Evolutionary conservation across 2,797 vertebrate species (phyloP).

Genomic region (Pelodytes ibericus): DNA sequence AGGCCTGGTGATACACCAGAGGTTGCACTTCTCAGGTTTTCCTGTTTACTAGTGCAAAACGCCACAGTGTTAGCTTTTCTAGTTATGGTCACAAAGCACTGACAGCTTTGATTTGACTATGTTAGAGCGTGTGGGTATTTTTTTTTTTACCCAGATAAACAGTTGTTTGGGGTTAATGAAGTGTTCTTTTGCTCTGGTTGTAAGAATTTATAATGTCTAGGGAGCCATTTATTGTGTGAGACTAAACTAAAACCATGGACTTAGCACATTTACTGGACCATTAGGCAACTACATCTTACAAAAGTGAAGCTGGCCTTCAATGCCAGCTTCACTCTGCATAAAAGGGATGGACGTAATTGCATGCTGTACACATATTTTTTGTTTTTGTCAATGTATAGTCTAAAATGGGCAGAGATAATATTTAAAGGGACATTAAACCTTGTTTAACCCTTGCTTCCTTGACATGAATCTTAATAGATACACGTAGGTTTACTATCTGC

Average conservation of each 20-base stretch:
- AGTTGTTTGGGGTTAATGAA: slow-evolving; percentile 52
- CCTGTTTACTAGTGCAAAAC: slow-evolving; percentile 26
- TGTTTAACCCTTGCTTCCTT: too few relatives aligned
- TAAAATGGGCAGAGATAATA: too few relatives aligned
- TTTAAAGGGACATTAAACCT: too few relatives aligned
- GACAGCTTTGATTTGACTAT: slow-evolving; percentile 36
- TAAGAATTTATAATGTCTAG: slow-evolving; percentile 48
- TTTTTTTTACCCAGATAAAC: slow-evolving; percentile 44
- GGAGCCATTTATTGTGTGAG: slow-evolving; percentile 47
- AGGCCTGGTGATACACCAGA: background rate
- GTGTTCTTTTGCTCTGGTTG: slow-evolving; percentile 45
- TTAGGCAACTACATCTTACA: slow-evolving; percentile 43
- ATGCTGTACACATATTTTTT: background rate
- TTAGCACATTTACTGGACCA: slow-evolving; percentile 49
- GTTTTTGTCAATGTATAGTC: background rate
- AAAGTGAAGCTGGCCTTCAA: slow-evolving; percentile 34
- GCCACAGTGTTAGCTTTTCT: slow-evolving; percentile 10
- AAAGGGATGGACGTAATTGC: background rate
- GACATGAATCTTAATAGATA: too few relatives aligned
- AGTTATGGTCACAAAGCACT: slow-evolving; percentile 27
- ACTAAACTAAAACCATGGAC: slow-evolving; percentile 52
- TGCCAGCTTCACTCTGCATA: background rate
- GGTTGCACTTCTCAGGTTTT: background rate
- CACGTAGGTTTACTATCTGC: too few relatives aligned
- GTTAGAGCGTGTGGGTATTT: slow-evolving; percentile 19